Conservation (phyloP, 2,888 invertebrate genomes). For the Anodontia alba region DNA sequence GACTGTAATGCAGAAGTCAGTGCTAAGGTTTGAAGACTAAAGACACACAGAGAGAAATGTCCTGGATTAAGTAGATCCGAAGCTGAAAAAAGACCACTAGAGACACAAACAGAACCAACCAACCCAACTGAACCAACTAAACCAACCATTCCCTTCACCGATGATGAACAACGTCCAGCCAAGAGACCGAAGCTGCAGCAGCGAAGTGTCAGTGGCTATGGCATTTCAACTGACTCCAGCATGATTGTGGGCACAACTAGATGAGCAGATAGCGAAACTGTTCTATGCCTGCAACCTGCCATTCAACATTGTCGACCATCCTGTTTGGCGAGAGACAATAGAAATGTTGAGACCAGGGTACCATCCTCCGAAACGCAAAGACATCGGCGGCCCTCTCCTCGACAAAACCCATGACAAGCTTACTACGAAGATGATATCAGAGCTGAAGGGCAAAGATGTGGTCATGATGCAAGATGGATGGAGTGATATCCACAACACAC, state of each 20-base stretch:
- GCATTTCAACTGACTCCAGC: neutral
- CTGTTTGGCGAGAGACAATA: constrained; percentile 10
- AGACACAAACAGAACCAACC: neutral
- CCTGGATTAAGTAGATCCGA: neutral
- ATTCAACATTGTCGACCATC: constrained; percentile 34
- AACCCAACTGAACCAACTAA: neutral
- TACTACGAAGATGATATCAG: constrained; percentile 13
- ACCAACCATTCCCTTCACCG: neutral
- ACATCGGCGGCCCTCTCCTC: constrained; percentile 31
- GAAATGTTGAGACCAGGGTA: constrained; percentile 42
- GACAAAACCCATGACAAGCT: constrained; percentile 31
- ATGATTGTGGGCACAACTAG: constrained; percentile 8
- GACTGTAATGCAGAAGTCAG: too few relatives aligned
- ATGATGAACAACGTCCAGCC: neutral
- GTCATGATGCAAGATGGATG: constrained; percentile 43
- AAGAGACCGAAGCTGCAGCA: neutral
- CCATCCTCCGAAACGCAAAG: constrained; percentile 31
- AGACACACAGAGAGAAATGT: too few relatives aligned
- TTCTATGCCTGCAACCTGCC: constrained; percentile 42
- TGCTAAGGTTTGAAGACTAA: too few relatives aligned
- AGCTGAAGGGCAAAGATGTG: constrained; percentile 39
- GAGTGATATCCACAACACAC: constrained; percentile 53
- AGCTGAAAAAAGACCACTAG: neutral
- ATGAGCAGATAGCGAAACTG: constrained; percentile 40
- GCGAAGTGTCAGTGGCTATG: neutral